Base-by-base conservation (phyloP, 2,113 vertebrate species). In the Percopsis transmontana region DNA sequence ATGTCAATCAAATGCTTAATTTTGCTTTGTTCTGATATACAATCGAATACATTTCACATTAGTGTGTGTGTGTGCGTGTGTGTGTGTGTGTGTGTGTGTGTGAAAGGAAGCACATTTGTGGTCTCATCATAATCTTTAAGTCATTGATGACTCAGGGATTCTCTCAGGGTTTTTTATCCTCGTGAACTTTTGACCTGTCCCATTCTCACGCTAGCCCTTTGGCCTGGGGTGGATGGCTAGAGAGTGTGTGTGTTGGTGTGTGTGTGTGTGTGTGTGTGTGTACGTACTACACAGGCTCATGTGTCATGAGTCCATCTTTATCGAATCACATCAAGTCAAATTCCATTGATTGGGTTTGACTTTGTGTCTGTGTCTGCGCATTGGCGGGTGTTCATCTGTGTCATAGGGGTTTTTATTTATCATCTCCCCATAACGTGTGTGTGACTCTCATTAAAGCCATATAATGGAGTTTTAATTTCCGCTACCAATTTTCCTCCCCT, bases 391-490 rank as follows among this genome's bases (percentile, higher is more conserved):
- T 51, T 15, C 58, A 13, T 33, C 47, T 58, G 39, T 41, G 40
- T 58, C 51, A 70, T 23, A 67, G 8, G 50, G 58, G 54, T 77
- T 70, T 73, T 68, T 80, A 66, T 84, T 68, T 64, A 50, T 54
- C 70, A 58, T 45, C 54, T 61, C 42, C 19, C 66, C 27, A 67
- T 55, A 54, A 33, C 57, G 20, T 77, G 53, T 65, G 76, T 68
- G 63, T 82, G 85, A 77, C 81, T 80, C 78, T 77, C 55, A 83
- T 85, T 89, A 84, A 79, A 74, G 58, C 48, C 16, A 73, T 51
- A 80, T 79, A 83, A 85, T 84, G 65, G 64, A 79, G 52, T 88
- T 87, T 86, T 86, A 51, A 84, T 87, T 90, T 90, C 84, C 83
- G 64, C 51, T 47, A 67, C 56, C 68, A 73, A 81, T 75, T 68